Evolutionary conservation across 64 coral and sea anemone genomes (phyloP).

Genomic region (Dendrophyllia cribrosa): DNA sequence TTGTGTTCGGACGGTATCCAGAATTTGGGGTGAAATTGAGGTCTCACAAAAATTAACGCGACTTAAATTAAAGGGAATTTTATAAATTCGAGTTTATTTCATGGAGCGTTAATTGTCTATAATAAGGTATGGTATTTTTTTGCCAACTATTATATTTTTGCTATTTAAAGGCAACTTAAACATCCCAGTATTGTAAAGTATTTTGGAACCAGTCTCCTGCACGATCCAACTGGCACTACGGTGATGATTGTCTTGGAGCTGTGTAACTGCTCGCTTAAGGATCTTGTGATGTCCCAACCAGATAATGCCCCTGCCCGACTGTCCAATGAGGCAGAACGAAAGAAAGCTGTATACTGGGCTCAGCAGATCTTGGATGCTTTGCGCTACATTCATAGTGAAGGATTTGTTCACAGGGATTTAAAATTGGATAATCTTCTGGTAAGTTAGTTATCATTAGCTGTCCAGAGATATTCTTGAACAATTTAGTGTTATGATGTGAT

Average conservation of each 20-base stretch:
- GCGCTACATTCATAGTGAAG: not conserved
- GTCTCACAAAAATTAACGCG: no score
- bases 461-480: no score
- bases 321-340: not conserved
- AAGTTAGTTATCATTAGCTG: not conserved
- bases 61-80: no score
- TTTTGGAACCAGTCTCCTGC: constrained; percentile 14
- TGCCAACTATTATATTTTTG: not conserved
- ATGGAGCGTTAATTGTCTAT: no score
- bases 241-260: constrained; percentile 22
- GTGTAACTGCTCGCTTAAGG: not conserved
- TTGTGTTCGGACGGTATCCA: no score
- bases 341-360: not conserved
- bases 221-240: not conserved
- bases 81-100: no score
- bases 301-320: not conserved
- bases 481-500: no score
- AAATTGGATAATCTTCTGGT: constrained; percentile 33
- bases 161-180: not conserved
- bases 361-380: constrained; percentile 3
- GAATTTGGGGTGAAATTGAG: no score
- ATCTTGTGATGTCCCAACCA: not conserved
- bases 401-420: constrained; percentile 29
- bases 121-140: no score
- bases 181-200: constrained; percentile 33